Base-by-base conservation (phyloP, 2,888 invertebrate species). In the Augiades crinisus region DNA sequence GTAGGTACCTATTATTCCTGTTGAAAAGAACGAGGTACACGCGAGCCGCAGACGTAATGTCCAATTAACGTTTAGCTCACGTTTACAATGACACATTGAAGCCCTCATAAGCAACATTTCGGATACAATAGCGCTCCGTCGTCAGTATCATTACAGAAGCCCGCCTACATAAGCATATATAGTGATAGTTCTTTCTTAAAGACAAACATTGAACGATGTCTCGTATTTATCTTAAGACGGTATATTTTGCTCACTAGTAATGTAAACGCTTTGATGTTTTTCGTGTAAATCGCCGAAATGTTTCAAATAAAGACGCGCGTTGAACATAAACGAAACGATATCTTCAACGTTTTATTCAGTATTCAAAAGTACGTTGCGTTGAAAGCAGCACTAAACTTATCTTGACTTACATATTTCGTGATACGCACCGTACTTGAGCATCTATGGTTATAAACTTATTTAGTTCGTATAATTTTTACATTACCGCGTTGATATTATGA, bases 31-130 rank as follows among this genome's bases (percentile, higher is more conserved):
- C 40, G 40, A 41, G 40, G 12, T 49, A 41, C 22, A 49, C 8
- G 27, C 45, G 27, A 49, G 36, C 21, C 17, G n/a, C 22, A 30
- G 34, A 49, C 45, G 43, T 34, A 17, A 3, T 21, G 41, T 49
- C 36, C 41, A 55, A 50, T 56, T 50, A 50, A 51, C 37, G 47
- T 45, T 34, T 24, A 31, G 24, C 36, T 53, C 16, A 24, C 43
- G 47, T 54, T 55, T 30, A 52, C 51, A 60, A 59, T 44, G 40
- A 49, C 56, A 57, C 55, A 57, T 45, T 44, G 44, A 58, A 45
- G 51, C 55, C 47, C 52, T 52, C 57, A 61, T 60, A 62, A 60
- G 58, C 57, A 47, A 55, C 52, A 56, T 59, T 55, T 56, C 38
- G 41, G 36, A 43, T 43, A 54, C 53, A 56, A 53, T 53, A 41